These are phyloP conservation scores for Odontocolon sp. DNA, from an alignment of 2,888 invertebrate genomes.

Conservation along the genomic window DNA sequence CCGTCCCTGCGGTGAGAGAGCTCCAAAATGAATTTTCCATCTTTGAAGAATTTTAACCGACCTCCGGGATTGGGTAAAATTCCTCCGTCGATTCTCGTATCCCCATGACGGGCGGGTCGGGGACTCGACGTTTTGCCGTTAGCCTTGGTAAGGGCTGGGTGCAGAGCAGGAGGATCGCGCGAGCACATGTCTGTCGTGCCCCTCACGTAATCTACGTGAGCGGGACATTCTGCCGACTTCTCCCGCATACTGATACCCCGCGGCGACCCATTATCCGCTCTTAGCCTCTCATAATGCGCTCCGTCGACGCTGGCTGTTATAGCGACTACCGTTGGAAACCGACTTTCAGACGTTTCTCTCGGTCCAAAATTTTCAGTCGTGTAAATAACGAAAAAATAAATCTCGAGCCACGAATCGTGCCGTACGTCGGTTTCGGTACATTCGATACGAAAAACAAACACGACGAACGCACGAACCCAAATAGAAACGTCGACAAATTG, in stretches of 20 bases:
- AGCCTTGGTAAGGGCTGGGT: constrained; percentile 78
- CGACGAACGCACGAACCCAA: too few relatives aligned
- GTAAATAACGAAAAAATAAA: too few relatives aligned
- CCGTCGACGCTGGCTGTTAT: constrained; percentile 72
- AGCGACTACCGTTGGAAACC: too few relatives aligned
- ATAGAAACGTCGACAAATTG: too few relatives aligned
- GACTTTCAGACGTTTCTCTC: too few relatives aligned
- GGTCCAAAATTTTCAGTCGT: too few relatives aligned
- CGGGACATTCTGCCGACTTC: constrained; percentile 80
- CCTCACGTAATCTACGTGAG: constrained; percentile 80
- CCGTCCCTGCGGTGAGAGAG: constrained; percentile 89
- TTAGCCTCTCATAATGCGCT: constrained; percentile 79
- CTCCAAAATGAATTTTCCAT: constrained; percentile 95
- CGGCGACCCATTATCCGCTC: constrained; percentile 75
- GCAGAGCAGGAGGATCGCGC: constrained; percentile 78
- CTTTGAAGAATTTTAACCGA: constrained; percentile 91
- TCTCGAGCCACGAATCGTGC: too few relatives aligned
- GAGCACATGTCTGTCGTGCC: constrained; percentile 80
- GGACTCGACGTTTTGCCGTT: constrained; percentile 78
- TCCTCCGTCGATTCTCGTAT: constrained; percentile 72
- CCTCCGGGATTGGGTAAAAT: constrained; percentile 84
- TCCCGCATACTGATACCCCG: constrained; percentile 79
- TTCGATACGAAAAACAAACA: too few relatives aligned
- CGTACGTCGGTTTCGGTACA: too few relatives aligned
- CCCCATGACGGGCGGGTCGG: constrained; percentile 74